A percentile compares a stretch with the other conserved stretches of the same genome.
phyloP scores from a whole-genome alignment of 2,113 vertebrate species.

The Ceyx margarethae region DNA sequence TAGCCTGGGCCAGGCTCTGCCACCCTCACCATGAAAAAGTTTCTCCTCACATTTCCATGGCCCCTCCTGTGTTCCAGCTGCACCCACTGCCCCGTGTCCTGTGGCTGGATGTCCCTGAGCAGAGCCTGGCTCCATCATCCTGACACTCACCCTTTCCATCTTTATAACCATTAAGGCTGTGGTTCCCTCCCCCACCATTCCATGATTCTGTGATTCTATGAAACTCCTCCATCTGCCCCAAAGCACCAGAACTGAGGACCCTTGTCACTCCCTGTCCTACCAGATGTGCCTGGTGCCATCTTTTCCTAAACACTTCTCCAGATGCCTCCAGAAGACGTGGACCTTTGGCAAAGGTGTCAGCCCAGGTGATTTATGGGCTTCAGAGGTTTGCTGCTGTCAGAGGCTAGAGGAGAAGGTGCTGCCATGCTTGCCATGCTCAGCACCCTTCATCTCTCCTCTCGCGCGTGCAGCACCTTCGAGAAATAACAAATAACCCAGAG shows the following conservation, averaged over 20 bases:
- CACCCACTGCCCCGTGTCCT: no score
- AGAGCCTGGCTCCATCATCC: no score
- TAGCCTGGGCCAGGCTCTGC: no score
- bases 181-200: no score
- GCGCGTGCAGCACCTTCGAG: neutral
- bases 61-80: no score
- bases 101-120: no score
- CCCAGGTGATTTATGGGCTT: neutral
- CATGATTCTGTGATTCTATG: no score
- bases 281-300: fast-evolving
- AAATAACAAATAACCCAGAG: slow-evolving; percentile 6
- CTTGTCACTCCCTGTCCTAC: neutral
- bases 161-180: no score
- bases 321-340: neutral
- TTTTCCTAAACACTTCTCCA: neutral
- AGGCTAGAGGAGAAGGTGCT: neutral
- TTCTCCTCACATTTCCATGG: no score
- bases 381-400: neutral
- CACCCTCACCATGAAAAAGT: no score
- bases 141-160: no score
- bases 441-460: neutral
- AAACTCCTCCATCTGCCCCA: neutral
- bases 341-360: neutral
- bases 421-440: neutral
- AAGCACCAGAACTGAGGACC: neutral